phyloP scores from a whole-genome alignment of 2,888 invertebrate species.

The Pristionchus entomophagus region DNA sequence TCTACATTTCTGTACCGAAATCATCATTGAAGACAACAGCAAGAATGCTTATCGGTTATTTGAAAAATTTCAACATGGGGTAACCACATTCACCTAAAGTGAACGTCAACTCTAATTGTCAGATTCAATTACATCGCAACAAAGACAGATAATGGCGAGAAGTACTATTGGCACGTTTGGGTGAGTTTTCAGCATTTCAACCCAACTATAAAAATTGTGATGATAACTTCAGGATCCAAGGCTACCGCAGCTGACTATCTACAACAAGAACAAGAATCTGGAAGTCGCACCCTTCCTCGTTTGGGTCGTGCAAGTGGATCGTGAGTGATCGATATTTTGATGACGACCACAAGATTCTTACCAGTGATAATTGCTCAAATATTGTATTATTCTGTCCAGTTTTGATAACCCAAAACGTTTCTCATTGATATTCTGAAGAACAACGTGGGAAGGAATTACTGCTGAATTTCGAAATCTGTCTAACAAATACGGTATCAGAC shows the following conservation, averaged over 20 bases:
- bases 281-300: neutral
- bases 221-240: neutral
- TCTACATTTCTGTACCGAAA: neutral
- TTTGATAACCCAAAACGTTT: no score
- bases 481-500: neutral
- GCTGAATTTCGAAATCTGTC: no score
- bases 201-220: neutral
- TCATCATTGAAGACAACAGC: neutral
- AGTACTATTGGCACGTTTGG: neutral
- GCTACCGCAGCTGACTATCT: neutral
- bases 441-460: no score
- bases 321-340: neutral
- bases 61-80: neutral
- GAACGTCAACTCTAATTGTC: no score
- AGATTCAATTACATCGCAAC: neutral
- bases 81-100: no score
- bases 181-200: neutral
- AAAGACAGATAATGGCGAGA: neutral
- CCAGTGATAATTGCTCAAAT: no score
- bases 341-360: no score
- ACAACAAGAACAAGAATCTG: neutral
- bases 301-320: neutral
- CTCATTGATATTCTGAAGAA: no score
- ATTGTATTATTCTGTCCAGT: no score
- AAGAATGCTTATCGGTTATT: neutral